Evolutionary conservation across 1,140 invertebrate species (phyloP).

Genomic region (Trinorchestia longiramus): DNA sequence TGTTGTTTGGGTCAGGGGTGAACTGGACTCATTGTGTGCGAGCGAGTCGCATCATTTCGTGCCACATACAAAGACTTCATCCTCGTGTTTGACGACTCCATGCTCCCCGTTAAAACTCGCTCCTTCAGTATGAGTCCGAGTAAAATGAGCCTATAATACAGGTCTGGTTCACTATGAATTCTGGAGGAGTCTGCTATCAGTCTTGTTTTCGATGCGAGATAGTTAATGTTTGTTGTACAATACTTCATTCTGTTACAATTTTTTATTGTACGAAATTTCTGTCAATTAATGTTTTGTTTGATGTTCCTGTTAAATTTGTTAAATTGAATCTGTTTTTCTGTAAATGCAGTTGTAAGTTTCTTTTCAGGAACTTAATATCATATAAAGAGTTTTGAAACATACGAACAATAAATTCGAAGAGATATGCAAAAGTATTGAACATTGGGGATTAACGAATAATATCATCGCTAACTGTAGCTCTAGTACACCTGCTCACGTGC

Average conservation of each 20-base stretch:
- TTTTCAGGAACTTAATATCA: too few relatives aligned
- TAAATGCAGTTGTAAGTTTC: too few relatives aligned
- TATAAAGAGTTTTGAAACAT: too few relatives aligned
- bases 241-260: background rate
- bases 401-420: too few relatives aligned
- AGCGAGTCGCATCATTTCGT: slow-evolving; percentile 33
- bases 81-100: background rate
- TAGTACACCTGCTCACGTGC: too few relatives aligned
- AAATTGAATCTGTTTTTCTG: too few relatives aligned
- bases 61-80: slow-evolving; percentile 18
- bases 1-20: slow-evolving; percentile 46
- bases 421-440: too few relatives aligned
- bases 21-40: slow-evolving; percentile 49
- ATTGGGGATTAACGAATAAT: too few relatives aligned
- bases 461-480: too few relatives aligned
- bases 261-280: too few relatives aligned
- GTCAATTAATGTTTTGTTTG: too few relatives aligned
- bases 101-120: slow-evolving; percentile 17
- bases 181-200: background rate
- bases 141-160: background rate
- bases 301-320: too few relatives aligned
- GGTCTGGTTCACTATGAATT: background rate
- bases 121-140: background rate
- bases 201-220: background rate
- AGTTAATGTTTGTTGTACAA: background rate